These are phyloP conservation scores for Parascotia fuliginaria DNA, from an alignment of 2,888 invertebrate genomes.

Conservation along the genomic window DNA sequence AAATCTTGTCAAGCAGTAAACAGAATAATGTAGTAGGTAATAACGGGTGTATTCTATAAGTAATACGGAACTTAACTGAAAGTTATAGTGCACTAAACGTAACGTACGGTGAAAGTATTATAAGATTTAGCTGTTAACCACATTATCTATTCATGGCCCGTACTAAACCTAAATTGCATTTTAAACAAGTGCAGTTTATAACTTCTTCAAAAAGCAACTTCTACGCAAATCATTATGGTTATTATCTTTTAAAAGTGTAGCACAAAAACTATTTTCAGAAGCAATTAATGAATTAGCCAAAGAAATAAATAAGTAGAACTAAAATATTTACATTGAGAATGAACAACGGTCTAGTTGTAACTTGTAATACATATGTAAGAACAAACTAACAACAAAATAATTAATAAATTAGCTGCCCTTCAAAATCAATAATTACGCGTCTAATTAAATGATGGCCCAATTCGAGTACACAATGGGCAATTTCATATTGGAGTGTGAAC, in stretches of 20 bases:
- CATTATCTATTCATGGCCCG: conserved; percentile 48
- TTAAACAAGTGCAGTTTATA: conserved; percentile 48
- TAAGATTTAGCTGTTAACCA: conserved; percentile 45
- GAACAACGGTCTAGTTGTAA: not conserved
- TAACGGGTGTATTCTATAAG: conserved; percentile 13
- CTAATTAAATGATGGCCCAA: conserved; percentile 43
- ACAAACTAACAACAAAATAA: conserved; percentile 13
- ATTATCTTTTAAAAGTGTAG: conserved; percentile 19
- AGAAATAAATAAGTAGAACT: not conserved
- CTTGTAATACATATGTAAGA: conserved; percentile 3
- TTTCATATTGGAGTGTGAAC: conserved; percentile 53
- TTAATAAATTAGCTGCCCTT: conserved; percentile 22
- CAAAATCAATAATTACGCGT: conserved; percentile 38
- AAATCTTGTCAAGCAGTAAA: conserved; percentile 25
- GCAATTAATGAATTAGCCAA: not conserved
- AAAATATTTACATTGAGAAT: conserved; percentile 1
- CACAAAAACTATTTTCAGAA: not conserved
- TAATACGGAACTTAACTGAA: conserved; percentile 41
- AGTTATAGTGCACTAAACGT: conserved; percentile 48
- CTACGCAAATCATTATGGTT: conserved; percentile 28
- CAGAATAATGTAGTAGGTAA: conserved; percentile 19
- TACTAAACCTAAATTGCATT: conserved; percentile 48
- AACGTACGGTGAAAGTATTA: conserved; percentile 50
- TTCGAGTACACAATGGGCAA: conserved; percentile 64
- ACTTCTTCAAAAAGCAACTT: conserved; percentile 34